Evolutionary conservation across 1,140 invertebrate species (phyloP).

Genomic region (Catajapyx aquilonaris): DNA sequence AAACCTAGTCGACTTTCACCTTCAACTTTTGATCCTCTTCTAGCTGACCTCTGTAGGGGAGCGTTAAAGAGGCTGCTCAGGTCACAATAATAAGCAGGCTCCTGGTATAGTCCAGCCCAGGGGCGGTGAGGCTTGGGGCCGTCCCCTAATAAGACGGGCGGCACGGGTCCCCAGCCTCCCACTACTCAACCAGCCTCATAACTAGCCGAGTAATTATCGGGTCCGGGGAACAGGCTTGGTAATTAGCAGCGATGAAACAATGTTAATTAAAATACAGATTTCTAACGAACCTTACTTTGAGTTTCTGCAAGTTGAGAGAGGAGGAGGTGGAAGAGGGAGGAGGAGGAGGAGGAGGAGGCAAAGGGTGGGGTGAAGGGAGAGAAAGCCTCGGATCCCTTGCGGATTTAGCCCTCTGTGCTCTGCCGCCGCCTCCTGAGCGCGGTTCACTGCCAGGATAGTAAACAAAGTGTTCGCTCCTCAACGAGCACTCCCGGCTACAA

Average conservation of each 20-base stretch:
- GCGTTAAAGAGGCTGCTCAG: too few species aligned
- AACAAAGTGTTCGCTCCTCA: conserved; percentile 1
- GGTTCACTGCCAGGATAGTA: background rate
- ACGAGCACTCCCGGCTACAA: background rate
- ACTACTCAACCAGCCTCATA: background rate
- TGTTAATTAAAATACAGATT: conserved; percentile 1
- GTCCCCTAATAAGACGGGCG: background rate
- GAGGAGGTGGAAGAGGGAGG: background rate
- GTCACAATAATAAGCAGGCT: too few species aligned
- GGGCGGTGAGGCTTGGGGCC: too few species aligned
- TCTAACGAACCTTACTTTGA: conserved; percentile 1
- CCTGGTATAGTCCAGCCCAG: too few species aligned
- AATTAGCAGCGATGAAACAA: conserved; percentile 1
- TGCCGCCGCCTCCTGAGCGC: too few species aligned
- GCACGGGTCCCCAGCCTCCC: background rate
- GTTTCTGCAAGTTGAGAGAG: background rate
- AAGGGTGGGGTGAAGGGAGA: background rate
- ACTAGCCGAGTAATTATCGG: conserved; percentile 1
- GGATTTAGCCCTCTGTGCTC: background rate
- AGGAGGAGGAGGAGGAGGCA: background rate
- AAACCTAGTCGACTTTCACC: too few species aligned
- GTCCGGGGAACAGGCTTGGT: background rate
- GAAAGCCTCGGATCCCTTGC: background rate
- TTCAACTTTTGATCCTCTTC: too few species aligned
- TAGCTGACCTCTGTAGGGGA: too few species aligned